Base-by-base conservation (phyloP, 2,888 invertebrate species). In the Leptinotarsa rubiginosa region DNA sequence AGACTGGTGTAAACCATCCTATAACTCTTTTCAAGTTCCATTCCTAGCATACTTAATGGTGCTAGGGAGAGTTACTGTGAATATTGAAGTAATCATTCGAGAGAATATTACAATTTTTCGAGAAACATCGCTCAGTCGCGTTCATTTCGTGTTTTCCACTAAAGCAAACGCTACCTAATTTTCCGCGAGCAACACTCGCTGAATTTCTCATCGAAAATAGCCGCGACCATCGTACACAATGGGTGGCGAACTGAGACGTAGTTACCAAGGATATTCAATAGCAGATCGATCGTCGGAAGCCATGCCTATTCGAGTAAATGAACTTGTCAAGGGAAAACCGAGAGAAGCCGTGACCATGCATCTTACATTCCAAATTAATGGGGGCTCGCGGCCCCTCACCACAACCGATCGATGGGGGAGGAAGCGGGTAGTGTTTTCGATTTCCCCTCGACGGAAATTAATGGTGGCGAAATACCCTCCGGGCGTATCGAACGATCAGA, bases 301-400 rank as follows among this genome's bases (percentile, higher is more conserved):
- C 72, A 56, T 67, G 10, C 59, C 66, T 47, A 31, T 66, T 72
- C 83, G 82, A 85, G 84, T 83, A 85, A 86, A 84, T 83, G 86
- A 85, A 85, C 85, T 84, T 80, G 84, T 84, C 86, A 85, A 85
- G 85, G 86, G 85, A 83, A 85, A 84, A 84, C 80, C 83, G 84
- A 41, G 41, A 41, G 41, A 83, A 85, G 84, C 85, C 85, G 85
- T 86, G 85, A 86, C 85, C 85, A 83, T 85, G 85, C 84, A 84
- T 85, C 84, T 84, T 81, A 83, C 84, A 82, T 83, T 84, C 81
- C 79, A 81, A 84, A 84, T 84, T 84, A 84, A 83, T 83, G 82
- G 78, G 80, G 81, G 81, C 80, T 80, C 79, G 41, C 41, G 12
- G 10, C 78, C 47, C 62, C 16, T 31, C 41, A 31, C 18, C 62